Evolutionary conservation across 2,113 vertebrate species (phyloP).

Genomic region (Lampris incognitus): DNA sequence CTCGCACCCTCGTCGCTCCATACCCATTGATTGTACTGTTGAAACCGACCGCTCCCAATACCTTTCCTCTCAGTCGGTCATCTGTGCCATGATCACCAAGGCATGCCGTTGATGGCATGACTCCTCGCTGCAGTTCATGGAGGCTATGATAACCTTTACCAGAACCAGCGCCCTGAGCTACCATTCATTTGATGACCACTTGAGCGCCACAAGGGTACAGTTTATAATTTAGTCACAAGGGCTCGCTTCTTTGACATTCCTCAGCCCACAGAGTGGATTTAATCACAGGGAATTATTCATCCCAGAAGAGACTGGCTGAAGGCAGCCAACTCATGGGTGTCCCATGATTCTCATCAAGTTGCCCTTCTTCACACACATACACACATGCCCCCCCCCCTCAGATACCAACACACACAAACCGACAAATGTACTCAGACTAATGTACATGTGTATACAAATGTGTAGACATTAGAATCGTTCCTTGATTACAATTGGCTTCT

Average conservation of each 20-base stretch:
- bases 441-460: conserved; percentile 15
- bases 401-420: conserved; percentile 63
- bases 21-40: conserved; percentile 13
- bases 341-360: conserved; percentile 71
- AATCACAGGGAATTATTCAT: conserved; percentile 61
- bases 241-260: conserved; percentile 59
- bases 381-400: conserved; percentile 36
- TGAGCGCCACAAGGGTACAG: conserved; percentile 30
- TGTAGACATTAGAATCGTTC: background rate
- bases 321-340: conserved; percentile 68
- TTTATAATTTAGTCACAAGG: conserved; percentile 67
- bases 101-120: conserved; percentile 27
- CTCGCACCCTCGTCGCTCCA: background rate
- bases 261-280: conserved; percentile 53
- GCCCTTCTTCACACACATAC: conserved; percentile 71
- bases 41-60: conserved; percentile 8
- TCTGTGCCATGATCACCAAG: conserved; percentile 15
- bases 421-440: conserved; percentile 7
- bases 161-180: conserved; percentile 22
- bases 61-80: conserved; percentile 24
- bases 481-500: background rate
- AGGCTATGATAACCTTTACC: conserved; percentile 45
- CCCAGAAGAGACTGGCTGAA: conserved; percentile 43
- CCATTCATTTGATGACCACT: conserved; percentile 48
- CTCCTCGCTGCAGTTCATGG: conserved; percentile 13